phyloP scores from a whole-genome alignment of 2,113 vertebrate species.

The Gobio gobio region DNA sequence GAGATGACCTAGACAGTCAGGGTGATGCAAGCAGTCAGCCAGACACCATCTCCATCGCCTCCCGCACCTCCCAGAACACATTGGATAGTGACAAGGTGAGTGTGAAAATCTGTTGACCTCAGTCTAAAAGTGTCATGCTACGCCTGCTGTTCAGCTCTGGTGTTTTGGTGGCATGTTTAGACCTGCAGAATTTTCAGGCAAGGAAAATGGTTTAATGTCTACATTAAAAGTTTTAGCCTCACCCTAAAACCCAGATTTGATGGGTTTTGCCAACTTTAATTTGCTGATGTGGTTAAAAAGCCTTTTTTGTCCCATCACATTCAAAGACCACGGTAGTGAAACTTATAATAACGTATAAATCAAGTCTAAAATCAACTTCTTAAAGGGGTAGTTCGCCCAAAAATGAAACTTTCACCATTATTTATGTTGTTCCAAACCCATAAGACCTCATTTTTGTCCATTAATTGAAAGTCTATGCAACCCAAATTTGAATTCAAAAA shows the following conservation, averaged over 20 bases:
- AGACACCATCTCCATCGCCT: constrained; percentile 97
- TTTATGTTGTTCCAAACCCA: background rate
- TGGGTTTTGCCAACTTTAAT: background rate
- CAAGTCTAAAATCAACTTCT: background rate
- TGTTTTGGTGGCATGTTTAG: background rate
- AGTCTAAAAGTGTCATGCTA: background rate
- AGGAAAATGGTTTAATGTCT: background rate
- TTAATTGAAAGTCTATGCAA: background rate
- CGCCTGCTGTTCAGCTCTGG: background rate
- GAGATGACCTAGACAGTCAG: constrained; percentile 96
- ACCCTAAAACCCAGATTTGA: background rate
- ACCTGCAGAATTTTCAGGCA: background rate
- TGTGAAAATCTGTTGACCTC: background rate
- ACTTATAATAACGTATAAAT: background rate
- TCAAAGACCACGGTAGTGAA: background rate
- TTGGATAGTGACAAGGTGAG: constrained; percentile 97
- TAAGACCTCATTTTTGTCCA: background rate
- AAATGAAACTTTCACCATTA: background rate
- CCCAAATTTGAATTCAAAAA: background rate
- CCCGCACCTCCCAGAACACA: constrained; percentile 97
- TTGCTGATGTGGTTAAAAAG: background rate
- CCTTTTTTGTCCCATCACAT: background rate
- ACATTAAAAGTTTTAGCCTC: background rate
- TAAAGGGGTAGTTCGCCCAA: background rate
- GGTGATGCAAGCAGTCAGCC: constrained; percentile 97